phyloP scores from a whole-genome alignment of 2,797 vertebrate species.

The Notoglanidium macrostoma region DNA sequence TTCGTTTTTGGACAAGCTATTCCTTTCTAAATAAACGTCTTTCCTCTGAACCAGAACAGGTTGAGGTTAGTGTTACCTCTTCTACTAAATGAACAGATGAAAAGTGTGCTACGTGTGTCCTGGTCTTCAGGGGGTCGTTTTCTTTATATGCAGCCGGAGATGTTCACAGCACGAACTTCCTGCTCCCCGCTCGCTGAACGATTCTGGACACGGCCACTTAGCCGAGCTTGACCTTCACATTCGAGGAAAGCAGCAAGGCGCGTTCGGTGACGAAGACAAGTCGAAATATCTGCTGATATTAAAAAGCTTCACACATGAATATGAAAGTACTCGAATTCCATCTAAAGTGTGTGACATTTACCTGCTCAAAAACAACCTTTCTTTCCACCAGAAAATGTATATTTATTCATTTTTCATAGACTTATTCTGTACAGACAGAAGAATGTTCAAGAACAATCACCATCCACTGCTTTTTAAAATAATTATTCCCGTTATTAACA shows the following conservation, averaged over 20 bases:
- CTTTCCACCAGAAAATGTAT: neutral
- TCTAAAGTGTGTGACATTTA: neutral
- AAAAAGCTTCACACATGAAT: neutral
- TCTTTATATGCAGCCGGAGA: neutral
- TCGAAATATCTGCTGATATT: constrained; percentile 7
- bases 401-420: neutral
- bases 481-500: neutral
- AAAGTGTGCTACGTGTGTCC: neutral
- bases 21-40: neutral
- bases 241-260: constrained; percentile 52
- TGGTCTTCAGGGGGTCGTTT: neutral
- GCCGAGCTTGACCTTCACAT: constrained; percentile 51
- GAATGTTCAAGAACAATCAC: neutral
- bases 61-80: no score
- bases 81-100: neutral
- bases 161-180: constrained; percentile 18
- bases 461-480: neutral
- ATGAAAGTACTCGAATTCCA: neutral
- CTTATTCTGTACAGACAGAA: neutral
- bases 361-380: neutral
- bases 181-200: neutral
- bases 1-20: neutral
- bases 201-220: constrained; percentile 44
- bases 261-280: neutral
- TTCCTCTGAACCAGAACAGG: no score